Conservation (phyloP, 2,888 invertebrate species). For the Subacronicta megacephala region DNA sequence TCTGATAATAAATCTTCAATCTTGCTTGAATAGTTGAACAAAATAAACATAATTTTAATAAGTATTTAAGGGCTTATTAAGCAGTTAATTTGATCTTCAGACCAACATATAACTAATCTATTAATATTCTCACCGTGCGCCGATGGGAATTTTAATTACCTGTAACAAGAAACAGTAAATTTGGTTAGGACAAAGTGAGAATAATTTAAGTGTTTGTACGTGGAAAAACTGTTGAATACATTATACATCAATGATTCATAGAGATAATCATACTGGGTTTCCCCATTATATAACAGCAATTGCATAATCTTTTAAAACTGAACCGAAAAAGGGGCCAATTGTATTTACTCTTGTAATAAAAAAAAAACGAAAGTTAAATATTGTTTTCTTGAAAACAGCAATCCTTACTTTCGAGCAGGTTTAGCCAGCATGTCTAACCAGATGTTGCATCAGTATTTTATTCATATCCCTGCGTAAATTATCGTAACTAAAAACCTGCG, state of each 20-base stretch:
- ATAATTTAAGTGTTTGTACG: conserved; percentile 38
- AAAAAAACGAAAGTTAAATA: too few relatives aligned
- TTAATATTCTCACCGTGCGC: conserved; percentile 46
- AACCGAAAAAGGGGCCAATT: too few relatives aligned
- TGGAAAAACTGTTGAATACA: conserved; percentile 29
- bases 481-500: conserved; percentile 22
- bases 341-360: too few relatives aligned
- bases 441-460: not conserved
- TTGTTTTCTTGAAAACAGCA: too few relatives aligned
- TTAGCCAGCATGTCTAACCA: not conserved
- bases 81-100: conserved; percentile 28
- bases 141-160: conserved; percentile 51
- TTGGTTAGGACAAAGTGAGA: conserved; percentile 49
- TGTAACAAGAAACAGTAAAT: conserved; percentile 57
- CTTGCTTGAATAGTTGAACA: conserved; percentile 3
- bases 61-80: conserved; percentile 18
- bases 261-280: conserved; percentile 21
- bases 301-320: too few relatives aligned
- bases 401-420: not conserved
- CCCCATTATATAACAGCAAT: conserved; percentile 14
- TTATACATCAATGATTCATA: conserved; percentile 20
- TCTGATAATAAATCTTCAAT: not conserved
- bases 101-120: conserved; percentile 20
- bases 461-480: conserved; percentile 1
- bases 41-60: conserved; percentile 27